Percentiles rank a stretch among this genome's conserved stretches.
Evolutionary conservation across 2,113 vertebrate genomes (phyloP).

Genomic region (Ploceus nigricollis): DNA sequence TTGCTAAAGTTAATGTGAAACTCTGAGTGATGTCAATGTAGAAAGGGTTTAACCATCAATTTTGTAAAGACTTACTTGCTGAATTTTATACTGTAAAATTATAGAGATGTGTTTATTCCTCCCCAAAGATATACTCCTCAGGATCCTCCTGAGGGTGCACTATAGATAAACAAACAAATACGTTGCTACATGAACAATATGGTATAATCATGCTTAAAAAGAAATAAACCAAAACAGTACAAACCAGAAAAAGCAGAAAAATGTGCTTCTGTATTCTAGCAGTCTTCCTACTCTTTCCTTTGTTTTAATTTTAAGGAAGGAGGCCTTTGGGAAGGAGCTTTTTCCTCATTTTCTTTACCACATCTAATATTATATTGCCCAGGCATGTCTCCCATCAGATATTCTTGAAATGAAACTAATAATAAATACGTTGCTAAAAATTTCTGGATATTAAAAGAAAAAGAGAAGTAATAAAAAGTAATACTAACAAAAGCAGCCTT

Average conservation of each 20-base stretch:
- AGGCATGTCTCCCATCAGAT: background rate
- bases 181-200: background rate
- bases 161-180: background rate
- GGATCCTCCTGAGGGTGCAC: background rate
- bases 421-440: background rate
- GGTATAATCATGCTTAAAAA: background rate
- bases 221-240: background rate
- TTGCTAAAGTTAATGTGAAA: background rate
- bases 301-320: background rate
- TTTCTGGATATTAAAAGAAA: background rate
- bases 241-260: background rate
- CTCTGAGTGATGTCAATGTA: fast-evolving
- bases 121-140: fast-evolving
- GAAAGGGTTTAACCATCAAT: fast-evolving
- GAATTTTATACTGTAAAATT: background rate
- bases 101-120: background rate
- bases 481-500: background rate
- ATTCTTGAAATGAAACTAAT: background rate
- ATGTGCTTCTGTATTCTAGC: background rate
- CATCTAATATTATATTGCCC: background rate
- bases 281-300: background rate
- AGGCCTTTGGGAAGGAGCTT: background rate
- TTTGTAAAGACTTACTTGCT: background rate
- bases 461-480: background rate
- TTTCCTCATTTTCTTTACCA: background rate